phyloP scores from a whole-genome alignment of 1,140 invertebrate genomes.

The Sminthurinus signatus region DNA sequence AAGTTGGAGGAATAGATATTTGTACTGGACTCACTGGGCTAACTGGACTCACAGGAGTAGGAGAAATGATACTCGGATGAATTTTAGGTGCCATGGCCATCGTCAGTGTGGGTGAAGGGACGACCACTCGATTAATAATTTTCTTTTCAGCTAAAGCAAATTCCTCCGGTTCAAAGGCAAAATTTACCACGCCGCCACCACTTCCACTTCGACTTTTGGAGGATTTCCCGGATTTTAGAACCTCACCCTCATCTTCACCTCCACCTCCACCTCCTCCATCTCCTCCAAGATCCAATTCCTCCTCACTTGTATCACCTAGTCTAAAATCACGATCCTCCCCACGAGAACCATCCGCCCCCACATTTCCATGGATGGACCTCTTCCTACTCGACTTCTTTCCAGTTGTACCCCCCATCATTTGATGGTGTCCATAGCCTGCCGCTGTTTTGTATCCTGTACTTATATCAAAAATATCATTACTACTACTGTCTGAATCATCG shows the following conservation, averaged over 20 bases:
- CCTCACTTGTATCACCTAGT: constrained; percentile 12
- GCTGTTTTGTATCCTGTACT: background rate
- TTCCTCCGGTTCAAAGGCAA: constrained; percentile 34
- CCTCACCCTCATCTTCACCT: background rate
- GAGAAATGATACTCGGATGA: too few relatives aligned
- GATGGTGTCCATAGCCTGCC: background rate
- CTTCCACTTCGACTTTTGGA: background rate
- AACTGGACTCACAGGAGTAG: too few relatives aligned
- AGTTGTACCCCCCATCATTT: background rate
- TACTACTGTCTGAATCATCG: constrained; percentile 32
- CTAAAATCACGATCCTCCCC: constrained; percentile 17
- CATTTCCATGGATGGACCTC: constrained; percentile 25
- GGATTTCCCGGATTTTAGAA: background rate
- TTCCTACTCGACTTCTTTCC: constrained; percentile 13
- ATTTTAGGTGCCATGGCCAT: too few relatives aligned
- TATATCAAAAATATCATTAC: constrained; percentile 12
- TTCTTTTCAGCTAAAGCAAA: constrained; percentile 12
- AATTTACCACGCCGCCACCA: constrained; percentile 23
- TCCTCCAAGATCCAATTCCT: background rate
- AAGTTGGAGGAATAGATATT: too few relatives aligned
- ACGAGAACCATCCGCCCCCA: constrained; percentile 16
- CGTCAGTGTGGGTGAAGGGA: too few relatives aligned
- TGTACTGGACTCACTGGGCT: too few relatives aligned
- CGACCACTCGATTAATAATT: constrained; percentile 4
- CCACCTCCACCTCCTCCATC: background rate